Conservation (phyloP, 2,113 vertebrate species). For the Toxotes jaculatrix region DNA sequence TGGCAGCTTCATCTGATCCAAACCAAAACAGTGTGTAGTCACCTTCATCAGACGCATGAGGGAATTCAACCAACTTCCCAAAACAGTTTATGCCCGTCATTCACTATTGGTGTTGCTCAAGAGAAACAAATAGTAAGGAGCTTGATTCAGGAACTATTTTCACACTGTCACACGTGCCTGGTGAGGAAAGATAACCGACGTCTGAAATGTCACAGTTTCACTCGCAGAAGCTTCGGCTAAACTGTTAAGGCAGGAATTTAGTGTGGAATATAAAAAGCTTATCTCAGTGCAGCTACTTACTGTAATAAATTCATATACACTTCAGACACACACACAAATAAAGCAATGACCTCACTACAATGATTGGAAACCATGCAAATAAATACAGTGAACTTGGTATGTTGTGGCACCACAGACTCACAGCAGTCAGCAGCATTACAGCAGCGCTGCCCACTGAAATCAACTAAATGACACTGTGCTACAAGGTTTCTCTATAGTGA, state of each 20-base stretch:
- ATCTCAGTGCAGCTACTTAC: slow-evolving; percentile 75
- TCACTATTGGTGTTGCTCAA: slow-evolving; percentile 7
- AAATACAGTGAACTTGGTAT: slow-evolving; percentile 71
- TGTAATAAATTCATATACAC: slow-evolving; percentile 41
- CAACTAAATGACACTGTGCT: background rate
- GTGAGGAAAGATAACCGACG: background rate
- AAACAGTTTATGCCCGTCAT: background rate
- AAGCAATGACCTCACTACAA: slow-evolving; percentile 48
- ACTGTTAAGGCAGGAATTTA: slow-evolving; percentile 66
- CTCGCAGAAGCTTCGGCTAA: slow-evolving; percentile 25
- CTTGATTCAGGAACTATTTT: background rate
- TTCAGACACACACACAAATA: slow-evolving; percentile 36
- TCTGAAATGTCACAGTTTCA: slow-evolving; percentile 47
- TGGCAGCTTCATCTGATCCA: slow-evolving; percentile 27
- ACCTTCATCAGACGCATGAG: background rate
- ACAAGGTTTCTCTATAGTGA: slow-evolving; percentile 18
- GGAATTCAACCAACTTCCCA: slow-evolving; percentile 9
- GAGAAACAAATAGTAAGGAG: slow-evolving; percentile 30
- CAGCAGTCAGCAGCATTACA: slow-evolving; percentile 32
- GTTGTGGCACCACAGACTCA: slow-evolving; percentile 55
- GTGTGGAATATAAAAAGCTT: slow-evolving; percentile 57
- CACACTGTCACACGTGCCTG: background rate
- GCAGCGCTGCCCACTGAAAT: slow-evolving; percentile 19
- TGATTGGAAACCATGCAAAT: slow-evolving; percentile 65
- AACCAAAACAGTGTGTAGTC: slow-evolving; percentile 24